These are phyloP conservation scores for Drosophila planitibia DNA, from an alignment of 2,888 invertebrate species.

Conservation along the genomic window DNA sequence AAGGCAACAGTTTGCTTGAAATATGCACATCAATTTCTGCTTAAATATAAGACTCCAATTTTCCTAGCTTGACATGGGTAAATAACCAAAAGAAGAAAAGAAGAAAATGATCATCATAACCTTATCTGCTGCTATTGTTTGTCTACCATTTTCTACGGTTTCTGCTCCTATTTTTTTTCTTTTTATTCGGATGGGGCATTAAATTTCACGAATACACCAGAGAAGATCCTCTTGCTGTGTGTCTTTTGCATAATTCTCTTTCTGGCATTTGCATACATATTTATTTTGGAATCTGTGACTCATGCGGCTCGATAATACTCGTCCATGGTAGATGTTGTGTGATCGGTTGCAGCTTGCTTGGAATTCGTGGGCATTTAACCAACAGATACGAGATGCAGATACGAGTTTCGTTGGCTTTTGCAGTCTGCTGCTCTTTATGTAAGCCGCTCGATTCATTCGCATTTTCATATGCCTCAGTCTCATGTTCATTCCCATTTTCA, in stretches of 20 bases:
- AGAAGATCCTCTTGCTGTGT: slow-evolving; percentile 6
- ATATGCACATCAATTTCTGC: slow-evolving; percentile 45
- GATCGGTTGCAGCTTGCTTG: slow-evolving; percentile 13
- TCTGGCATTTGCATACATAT: slow-evolving; percentile 59
- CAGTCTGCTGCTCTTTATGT: slow-evolving; percentile 29
- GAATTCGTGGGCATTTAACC: slow-evolving; percentile 28
- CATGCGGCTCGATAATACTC: slow-evolving; percentile 33
- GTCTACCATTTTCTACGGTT: slow-evolving; percentile 18
- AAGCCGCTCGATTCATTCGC: slow-evolving; percentile 52
- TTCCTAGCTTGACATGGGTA: slow-evolving; percentile 57
- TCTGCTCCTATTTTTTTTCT: not conserved
- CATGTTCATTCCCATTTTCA: not conserved
- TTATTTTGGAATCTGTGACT: slow-evolving; percentile 71
- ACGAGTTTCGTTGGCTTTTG: slow-evolving; percentile 25
- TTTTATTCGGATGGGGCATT: slow-evolving; percentile 11
- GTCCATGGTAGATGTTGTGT: slow-evolving; percentile 5
- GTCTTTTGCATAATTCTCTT: slow-evolving; percentile 63
- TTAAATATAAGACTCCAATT: slow-evolving; percentile 21
- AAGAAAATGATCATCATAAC: slow-evolving; percentile 30
- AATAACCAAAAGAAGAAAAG: slow-evolving; percentile 32
- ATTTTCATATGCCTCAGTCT: slow-evolving; percentile 8
- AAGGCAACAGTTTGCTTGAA: slow-evolving; percentile 1
- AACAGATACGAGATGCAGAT: slow-evolving; percentile 41
- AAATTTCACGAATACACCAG: slow-evolving; percentile 30
- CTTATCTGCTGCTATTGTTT: slow-evolving; percentile 26